Conservation (phyloP, 1,140 invertebrate genomes). For the Procambarus clarkii region DNA sequence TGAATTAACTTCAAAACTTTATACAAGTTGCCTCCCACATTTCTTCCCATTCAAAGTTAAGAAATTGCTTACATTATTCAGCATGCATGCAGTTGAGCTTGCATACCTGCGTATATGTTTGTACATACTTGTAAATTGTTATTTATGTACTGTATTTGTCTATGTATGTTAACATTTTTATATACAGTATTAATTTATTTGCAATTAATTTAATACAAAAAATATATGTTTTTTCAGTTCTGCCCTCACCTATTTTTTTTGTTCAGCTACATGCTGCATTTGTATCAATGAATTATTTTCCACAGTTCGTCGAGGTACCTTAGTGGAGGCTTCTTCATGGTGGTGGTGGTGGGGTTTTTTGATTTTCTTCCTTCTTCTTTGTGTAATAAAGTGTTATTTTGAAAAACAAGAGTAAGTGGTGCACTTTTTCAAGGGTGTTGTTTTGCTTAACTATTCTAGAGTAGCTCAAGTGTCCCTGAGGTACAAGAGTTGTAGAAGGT, state of each 20-base stretch:
- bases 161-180: no score
- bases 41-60: no score
- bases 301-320: background rate
- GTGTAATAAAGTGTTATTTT: background rate
- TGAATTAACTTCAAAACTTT: no score
- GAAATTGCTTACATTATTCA: no score
- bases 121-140: no score
- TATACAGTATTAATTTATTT: no score
- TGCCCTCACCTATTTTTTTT: background rate
- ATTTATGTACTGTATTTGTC: no score
- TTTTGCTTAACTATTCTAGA: background rate
- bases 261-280: background rate
- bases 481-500: background rate
- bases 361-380: background rate
- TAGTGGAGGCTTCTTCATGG: background rate
- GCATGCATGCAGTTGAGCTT: no score
- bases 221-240: background rate
- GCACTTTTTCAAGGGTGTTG: no score
- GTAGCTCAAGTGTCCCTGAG: background rate
- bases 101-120: no score
- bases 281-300: background rate
- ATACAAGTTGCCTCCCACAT: no score
- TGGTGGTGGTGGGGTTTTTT: background rate
- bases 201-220: no score
- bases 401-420: background rate